Percentiles rank a stretch among this genome's conserved stretches.
These are phyloP conservation scores for Iphiclides podalirius DNA, from an alignment of 2,888 invertebrate species.

Conservation along the genomic window DNA sequence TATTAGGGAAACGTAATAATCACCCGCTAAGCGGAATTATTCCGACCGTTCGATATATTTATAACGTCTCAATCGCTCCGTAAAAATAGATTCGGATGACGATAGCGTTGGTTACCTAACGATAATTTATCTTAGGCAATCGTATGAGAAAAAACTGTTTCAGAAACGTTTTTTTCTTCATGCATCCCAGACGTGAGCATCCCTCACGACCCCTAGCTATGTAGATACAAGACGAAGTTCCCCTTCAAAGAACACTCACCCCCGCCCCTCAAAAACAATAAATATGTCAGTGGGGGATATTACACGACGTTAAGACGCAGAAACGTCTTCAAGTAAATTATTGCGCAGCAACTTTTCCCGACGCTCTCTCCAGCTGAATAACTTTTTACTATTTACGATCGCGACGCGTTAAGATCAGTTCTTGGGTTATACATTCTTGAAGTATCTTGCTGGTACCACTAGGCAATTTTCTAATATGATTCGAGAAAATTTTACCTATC, in stretches of 20 bases:
- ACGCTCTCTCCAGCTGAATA: constrained; percentile 68
- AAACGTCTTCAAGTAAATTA: constrained; percentile 69
- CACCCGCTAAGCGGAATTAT: constrained; percentile 26
- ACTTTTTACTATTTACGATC: constrained; percentile 71
- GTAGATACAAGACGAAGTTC: constrained; percentile 31
- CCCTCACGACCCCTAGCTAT: constrained; percentile 29
- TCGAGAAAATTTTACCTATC: no score
- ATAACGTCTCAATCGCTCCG: constrained; percentile 27
- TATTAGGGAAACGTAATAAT: constrained; percentile 25
- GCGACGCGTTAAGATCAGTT: constrained; percentile 49
- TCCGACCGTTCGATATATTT: constrained; percentile 20
- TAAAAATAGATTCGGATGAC: constrained; percentile 18
- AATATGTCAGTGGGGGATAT: constrained; percentile 77
- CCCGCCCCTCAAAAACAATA: constrained; percentile 69
- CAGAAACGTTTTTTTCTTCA: constrained; percentile 11
- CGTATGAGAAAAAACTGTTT: constrained; percentile 1
- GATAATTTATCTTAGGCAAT: constrained; percentile 12
- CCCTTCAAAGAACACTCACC: constrained; percentile 45
- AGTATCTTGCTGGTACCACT: no score
- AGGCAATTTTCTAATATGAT: no score
- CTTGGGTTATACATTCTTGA: no score
- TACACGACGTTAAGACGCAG: constrained; percentile 61
- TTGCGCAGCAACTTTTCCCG: constrained; percentile 69
- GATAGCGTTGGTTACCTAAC: constrained; percentile 15
- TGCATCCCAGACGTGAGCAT: constrained; percentile 30